Base-by-base conservation (phyloP, 2,797 vertebrate genomes). In the Hydrocynus forskahlii region DNA sequence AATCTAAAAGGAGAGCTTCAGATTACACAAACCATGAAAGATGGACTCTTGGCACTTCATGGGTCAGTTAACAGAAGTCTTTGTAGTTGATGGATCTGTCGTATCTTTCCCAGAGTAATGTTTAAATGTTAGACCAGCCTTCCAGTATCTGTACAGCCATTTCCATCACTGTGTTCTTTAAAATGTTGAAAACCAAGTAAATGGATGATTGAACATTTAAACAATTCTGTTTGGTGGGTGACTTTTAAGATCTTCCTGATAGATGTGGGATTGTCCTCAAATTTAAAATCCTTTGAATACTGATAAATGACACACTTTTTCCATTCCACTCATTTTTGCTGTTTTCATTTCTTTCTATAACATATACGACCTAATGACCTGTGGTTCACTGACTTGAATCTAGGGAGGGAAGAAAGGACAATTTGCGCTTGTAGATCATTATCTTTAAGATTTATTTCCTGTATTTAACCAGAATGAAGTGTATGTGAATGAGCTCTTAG, bases 211-310 rank as follows among this genome's bases (percentile, higher is more conserved):
- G 23, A 25, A 25, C 25, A 60, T 60, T 69, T 13, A 48, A 68
- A 81, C 59, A 23, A 16, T 60, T 71, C 16, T 68, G 7, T 67
- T 85, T n/a, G 17, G 50, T 45, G 67, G 25, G 21, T 21, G 19
- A 12, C 23, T 0, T 25, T 50, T 50, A 25, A 70, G 17, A 50
- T 50, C 43, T 70, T 62, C 29, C 67, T 19, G 35, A 40, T 40
- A 19, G 35, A 7, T 16, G 21, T 5, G 12, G 9, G 14, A 23
- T n/a, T 69, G 67, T 25, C 67, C 45, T 70, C n/a, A 48, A 21
- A 48, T 69, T 50, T 23, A 43, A 50, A 69, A 14, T 50, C 9
- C 5, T 69, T 62, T 25, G 23, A 62, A 29, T 29, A 14, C 16
- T 70, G 21, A 13, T 1, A 62, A 62, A 29, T 59, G 21, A 21